Conservation (phyloP, 2,113 vertebrate species). For the Crotalus helleri region DNA sequence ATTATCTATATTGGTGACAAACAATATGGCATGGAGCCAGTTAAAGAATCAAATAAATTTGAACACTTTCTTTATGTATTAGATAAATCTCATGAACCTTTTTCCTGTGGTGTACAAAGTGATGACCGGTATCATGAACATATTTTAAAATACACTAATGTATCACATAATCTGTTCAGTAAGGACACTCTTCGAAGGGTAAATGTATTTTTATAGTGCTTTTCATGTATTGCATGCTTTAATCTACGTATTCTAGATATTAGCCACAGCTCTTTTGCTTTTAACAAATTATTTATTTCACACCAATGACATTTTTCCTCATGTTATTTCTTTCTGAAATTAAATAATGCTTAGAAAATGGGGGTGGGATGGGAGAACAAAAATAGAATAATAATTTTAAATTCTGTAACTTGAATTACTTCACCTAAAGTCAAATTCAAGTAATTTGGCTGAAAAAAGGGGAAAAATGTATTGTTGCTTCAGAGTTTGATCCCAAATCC, state of each 20-base stretch:
- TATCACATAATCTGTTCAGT: slow-evolving; percentile 44
- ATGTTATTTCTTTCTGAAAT: background rate
- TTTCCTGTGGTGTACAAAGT: slow-evolving; percentile 57
- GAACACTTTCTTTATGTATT: slow-evolving; percentile 60
- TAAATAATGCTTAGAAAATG: background rate
- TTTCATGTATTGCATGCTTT: background rate
- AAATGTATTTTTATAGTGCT: slow-evolving; percentile 28
- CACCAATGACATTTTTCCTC: background rate
- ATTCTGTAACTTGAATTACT: too few species aligned
- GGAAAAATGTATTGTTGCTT: background rate
- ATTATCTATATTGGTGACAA: slow-evolving; percentile 54
- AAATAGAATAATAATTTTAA: background rate
- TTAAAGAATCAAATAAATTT: slow-evolving; percentile 55
- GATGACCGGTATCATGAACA: slow-evolving; percentile 11
- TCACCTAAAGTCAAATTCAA: too few species aligned
- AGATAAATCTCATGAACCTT: slow-evolving; percentile 40
- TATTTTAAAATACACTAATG: slow-evolving; percentile 17
- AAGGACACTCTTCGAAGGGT: slow-evolving; percentile 51
- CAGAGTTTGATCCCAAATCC: background rate
- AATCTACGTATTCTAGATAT: background rate
- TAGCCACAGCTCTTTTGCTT: background rate
- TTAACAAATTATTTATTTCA: background rate
- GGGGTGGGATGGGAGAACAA: background rate
- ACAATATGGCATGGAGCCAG: slow-evolving; percentile 62
- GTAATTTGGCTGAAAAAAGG: background rate